Conservation (phyloP, 2,888 invertebrate species). For the Cataglyphis cursor region DNA sequence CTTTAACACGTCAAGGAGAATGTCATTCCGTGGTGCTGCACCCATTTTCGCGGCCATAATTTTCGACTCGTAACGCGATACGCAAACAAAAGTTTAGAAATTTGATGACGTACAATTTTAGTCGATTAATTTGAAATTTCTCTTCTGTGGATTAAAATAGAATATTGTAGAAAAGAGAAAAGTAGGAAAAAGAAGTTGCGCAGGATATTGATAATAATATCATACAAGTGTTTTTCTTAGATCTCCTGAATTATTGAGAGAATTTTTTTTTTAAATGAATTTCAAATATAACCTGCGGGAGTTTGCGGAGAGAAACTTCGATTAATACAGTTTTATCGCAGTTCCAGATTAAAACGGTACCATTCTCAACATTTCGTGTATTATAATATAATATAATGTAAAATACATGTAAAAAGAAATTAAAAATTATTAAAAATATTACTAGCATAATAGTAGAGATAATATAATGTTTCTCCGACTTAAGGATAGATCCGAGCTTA, state of each 20-base stretch:
- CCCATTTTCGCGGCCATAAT: background rate
- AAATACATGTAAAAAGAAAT: background rate
- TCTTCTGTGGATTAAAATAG: background rate
- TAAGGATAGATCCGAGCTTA: background rate
- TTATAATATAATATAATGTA: background rate
- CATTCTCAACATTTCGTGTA: background rate
- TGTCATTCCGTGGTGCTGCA: background rate
- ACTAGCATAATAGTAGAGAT: background rate
- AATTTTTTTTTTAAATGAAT: background rate
- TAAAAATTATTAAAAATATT: background rate
- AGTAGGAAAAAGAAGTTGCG: background rate
- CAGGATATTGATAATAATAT: background rate
- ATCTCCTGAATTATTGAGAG: background rate
- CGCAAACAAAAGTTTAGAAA: background rate
- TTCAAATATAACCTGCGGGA: background rate
- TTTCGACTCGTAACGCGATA: background rate
- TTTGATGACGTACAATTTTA: background rate
- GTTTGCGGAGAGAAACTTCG: background rate
- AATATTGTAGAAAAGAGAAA: background rate
- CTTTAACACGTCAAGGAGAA: slow-evolving; percentile 17
- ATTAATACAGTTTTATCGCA: background rate
- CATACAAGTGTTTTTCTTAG: slow-evolving; percentile 2
- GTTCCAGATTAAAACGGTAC: background rate
- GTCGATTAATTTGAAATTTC: background rate
- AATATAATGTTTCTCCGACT: background rate